Base-by-base conservation (phyloP, 1,140 invertebrate genomes). In the Drosophila virilis region DNA sequence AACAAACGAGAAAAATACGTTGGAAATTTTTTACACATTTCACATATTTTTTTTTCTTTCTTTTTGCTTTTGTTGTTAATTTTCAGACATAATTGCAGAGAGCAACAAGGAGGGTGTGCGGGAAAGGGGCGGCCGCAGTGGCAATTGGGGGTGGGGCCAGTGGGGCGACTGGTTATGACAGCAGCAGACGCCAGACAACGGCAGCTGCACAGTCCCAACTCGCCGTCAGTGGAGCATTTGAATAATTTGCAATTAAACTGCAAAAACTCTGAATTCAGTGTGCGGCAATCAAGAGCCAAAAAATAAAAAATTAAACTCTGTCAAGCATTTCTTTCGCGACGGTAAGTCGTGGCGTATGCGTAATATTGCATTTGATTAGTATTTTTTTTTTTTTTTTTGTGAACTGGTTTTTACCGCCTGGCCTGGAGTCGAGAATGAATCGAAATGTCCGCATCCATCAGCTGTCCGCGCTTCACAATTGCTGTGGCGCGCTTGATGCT, bases 231-330 rank as follows among this genome's bases (percentile, higher is more conserved):
- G 55, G 17, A 48, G 64, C 80, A 88, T 88, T 88, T 88, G 83
- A 88, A 88, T 88, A 88, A 88, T 88, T 88, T 88, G 83, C 84
- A 88, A 88, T 88, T 89, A 74, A 74, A 74, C 22, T 38, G 62
- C 54, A 59, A 72, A 83, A 82, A 83, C 62, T 74, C 76, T 77
- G 74, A 75, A 86, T 68, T 67, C 74, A 83, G 74, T 82, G 22
- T 51, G 28, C 65, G 38, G 62, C 51, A 54, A 69, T 15, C 71
- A 66, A 75, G 59, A 59, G 13, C 2, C 13, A 7, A 55, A 22
- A 15, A 72, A 42, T 5, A 17, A 43, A 35, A 12, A 17, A 17
- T 17, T 1, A 17, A 17, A 62, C 58, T 69, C 33, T 17, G 48
- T 64, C 51, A n/a, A 45, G 38, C 60, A 71, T 86, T 82, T 77